Percentiles rank a stretch among this genome's conserved stretches.
Evolutionary conservation across 2,888 invertebrate genomes (phyloP).

Genomic region (Leucozona laternaria): DNA sequence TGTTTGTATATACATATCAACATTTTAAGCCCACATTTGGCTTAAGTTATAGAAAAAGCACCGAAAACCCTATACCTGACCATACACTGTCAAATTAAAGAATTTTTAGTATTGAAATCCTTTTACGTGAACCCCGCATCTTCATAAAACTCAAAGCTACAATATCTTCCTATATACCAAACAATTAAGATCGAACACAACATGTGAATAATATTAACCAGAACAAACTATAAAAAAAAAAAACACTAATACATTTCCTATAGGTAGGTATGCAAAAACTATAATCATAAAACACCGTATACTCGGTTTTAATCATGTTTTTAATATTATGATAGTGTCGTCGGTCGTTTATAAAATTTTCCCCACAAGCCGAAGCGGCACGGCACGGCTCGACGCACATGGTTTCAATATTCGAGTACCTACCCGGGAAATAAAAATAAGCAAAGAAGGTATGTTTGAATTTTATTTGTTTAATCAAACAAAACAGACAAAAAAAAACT

Average conservation of each 20-base stretch:
- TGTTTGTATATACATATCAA: background rate
- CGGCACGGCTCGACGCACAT: slow-evolving; percentile 5
- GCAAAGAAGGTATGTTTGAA: background rate
- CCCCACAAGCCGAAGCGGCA: background rate
- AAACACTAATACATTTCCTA: slow-evolving; percentile 5
- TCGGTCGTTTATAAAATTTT: slow-evolving; percentile 3
- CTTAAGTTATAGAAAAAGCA: background rate
- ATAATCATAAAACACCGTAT: background rate
- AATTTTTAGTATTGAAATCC: background rate
- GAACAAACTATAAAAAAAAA: background rate
- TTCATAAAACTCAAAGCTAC: background rate
- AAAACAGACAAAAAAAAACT: background rate
- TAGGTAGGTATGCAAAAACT: slow-evolving; percentile 11
- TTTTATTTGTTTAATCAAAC: slow-evolving; percentile 14
- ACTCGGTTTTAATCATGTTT: background rate
- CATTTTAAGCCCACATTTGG: background rate
- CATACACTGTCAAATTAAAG: background rate
- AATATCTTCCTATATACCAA: background rate
- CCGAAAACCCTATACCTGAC: background rate
- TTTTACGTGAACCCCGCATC: background rate
- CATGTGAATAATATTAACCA: slow-evolving; percentile 7
- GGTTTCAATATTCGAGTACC: background rate
- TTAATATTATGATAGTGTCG: slow-evolving; percentile 22
- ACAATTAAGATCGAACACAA: background rate
- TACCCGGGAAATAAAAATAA: slow-evolving; percentile 14